Evolutionary conservation across 2,888 invertebrate species (phyloP), one percentile per base, ranked within the genome.

Genomic region (Acheta domesticus): DNA sequence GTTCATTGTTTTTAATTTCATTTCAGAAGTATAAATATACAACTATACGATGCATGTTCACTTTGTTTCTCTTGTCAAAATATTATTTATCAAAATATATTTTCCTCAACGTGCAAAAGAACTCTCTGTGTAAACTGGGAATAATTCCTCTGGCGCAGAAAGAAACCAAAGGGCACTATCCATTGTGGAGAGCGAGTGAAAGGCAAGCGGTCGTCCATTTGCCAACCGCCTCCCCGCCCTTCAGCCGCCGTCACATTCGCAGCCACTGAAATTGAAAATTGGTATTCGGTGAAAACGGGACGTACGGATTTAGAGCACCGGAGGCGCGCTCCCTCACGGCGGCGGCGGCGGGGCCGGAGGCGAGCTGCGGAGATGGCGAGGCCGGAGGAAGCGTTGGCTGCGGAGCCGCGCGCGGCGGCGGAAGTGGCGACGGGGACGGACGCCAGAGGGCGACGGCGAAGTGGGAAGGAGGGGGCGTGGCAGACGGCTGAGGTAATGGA

Each of bases 241-340:
- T 36, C 36, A 36, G 36, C 36, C 62, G 62, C 62, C n/a, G 62
- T 62, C 62, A 62, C 62, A n/a, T 62, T 62, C 16, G 62, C 14
- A 62, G 62, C 16, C 62, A 62, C 16, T 62, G 62, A n/a, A 62
- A 62, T n/a, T 62, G 62, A 62, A 62, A 62, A 62, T 62, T 62
- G 62, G 62, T 62, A 62, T 62, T 62, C 62, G 62, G 14, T 62
- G 62, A n/a, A 62, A 62, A 62, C 62, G 36, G 36, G 36, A 36
- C 36, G 36, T 36, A 36, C 36, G 62, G n/a, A 62, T 62, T 62
- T 62, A 62, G n/a, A n/a, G 62, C 62, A n/a, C n/a, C 62, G n/a
- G 16, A 62, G n/a, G 62, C 16, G 16, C 16, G n/a, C 62, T 62
- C 8, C 62, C 62, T 14, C n/a, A 19, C 62, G 62, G 19, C 2